Evolutionary conservation across 1,140 invertebrate genomes (phyloP), one percentile per base, ranked within the genome.

Genomic region (Metaphire vulgaris): DNA sequence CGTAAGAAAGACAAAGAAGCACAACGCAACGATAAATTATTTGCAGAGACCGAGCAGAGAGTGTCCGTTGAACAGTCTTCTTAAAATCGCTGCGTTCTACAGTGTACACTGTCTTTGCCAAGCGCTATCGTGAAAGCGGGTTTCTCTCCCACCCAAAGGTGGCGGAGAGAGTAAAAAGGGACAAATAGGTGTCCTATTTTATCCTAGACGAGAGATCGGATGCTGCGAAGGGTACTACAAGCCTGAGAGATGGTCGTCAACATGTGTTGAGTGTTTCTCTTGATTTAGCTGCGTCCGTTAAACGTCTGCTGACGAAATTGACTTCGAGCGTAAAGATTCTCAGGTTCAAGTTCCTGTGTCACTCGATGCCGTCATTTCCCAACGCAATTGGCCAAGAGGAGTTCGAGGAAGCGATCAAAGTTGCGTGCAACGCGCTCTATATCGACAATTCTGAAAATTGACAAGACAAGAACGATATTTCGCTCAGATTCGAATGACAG

Each of bases 41-140:
- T n/a, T n/a, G n/a, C n/a, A n/a, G n/a, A n/a, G n/a, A n/a, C n/a
- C n/a, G n/a, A n/a, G n/a, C n/a, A n/a, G n/a, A n/a, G 69, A 29
- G 2, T 77, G 72, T 26, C 33, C 76, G 1, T 56, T 77, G 29
- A 77, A 77, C 56, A 66, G 74, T n/a, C 16, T 76, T 29, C 33
- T 77, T 34, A 75, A 72, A 30, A 69, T 77, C n/a, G 21, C 64
- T 21, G 21, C 56, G 31, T 77, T 77, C 29, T 72, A 77, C n/a
- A n/a, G n/a, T n/a, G n/a, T n/a, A n/a, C n/a, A 34, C 15, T 15
- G 31, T 30, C 32, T 77, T 77, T 31, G n/a, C n/a, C n/a, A n/a
- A n/a, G n/a, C n/a, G n/a, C n/a, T n/a, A n/a, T n/a, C n/a, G n/a
- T n/a, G n/a, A 77, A 56, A 75, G 70, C 72, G 66, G 66, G 0